Evolutionary conservation across 2,888 invertebrate genomes (phyloP), one percentile per base, ranked within the genome.

Genomic region (Ecliptopera silaceata): DNA sequence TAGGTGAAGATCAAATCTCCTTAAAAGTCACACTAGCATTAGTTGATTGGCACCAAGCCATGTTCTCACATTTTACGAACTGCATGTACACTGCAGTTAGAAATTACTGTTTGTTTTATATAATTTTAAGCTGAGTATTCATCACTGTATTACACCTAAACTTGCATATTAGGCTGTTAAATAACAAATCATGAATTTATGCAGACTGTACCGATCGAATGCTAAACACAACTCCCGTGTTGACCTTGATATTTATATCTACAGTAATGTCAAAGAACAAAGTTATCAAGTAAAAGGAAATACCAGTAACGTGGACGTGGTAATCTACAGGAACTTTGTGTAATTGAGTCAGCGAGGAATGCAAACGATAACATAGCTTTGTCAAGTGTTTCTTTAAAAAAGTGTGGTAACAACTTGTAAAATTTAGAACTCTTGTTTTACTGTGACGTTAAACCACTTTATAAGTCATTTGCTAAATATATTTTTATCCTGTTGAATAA

Each of bases 221-320:
- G 50, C 48, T 46, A 44, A 49, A 15, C 29, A 13, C 36, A 38
- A 26, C 39, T 36, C 39, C 44, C 42, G 48, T 54, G 49, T 41
- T 67, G 67, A 71, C 80, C 81, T 79, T 82, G 77, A 71, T 76
- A 79, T 78, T 79, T 76, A 71, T 76, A 79, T 78, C 79, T 76
- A 66, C 72, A 60, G 64, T 64, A 75, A 75, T 79, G 71, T 65
- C 74, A 74, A 43, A 68, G 60, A 65, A 77, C 74, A 74, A 72
- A 74, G 67, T 74, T 79, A 79, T 72, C 49, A 34, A 61, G 69
- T 71, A 74, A 78, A 76, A 78, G 80, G 78, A 75, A 82, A 79
- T 82, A 74, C 77, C 76, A 70, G 64, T 68, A 43, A 39, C 20
- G 52, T 63, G 55, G 56, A 49, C 29, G 53, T 61, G 53, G 53